Evolutionary conservation across 2,113 vertebrate species (phyloP).

Genomic region (Sciurus niger): DNA sequence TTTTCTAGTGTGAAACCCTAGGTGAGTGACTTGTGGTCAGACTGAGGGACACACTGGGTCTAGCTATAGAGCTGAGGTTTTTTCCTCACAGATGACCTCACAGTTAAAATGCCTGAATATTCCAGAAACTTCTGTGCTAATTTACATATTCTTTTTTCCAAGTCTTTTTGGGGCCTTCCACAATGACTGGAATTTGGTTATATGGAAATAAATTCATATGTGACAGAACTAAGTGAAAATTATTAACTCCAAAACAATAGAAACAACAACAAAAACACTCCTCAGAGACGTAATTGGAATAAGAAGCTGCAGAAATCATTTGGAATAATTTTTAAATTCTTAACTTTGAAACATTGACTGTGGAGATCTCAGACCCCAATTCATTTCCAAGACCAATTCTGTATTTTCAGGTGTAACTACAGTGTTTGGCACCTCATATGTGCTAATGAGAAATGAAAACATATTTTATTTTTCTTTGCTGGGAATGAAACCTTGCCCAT

Average conservation of each 20-base stretch:
- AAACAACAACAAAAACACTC: background rate
- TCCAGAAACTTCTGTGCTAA: background rate
- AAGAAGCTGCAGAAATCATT: background rate
- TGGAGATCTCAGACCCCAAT: background rate
- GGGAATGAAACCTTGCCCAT: background rate
- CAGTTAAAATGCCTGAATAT: background rate
- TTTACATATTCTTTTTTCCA: background rate
- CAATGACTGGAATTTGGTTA: background rate
- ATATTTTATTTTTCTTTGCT: background rate
- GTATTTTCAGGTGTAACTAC: background rate
- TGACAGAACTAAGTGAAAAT: conserved; percentile 3
- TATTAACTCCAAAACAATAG: background rate
- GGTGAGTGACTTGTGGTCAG: background rate
- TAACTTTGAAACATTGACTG: background rate
- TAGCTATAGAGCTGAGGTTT: background rate
- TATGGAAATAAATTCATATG: background rate
- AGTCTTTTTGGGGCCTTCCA: background rate
- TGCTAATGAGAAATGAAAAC: background rate
- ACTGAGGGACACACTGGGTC: background rate
- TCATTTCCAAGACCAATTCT: background rate
- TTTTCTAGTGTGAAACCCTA: too few relatives aligned
- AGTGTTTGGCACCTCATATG: background rate
- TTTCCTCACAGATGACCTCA: background rate
- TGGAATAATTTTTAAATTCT: background rate
- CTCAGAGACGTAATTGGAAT: background rate